Base-by-base conservation (phyloP, 2,797 vertebrate genomes). In the Scyliorhinus canicula region DNA sequence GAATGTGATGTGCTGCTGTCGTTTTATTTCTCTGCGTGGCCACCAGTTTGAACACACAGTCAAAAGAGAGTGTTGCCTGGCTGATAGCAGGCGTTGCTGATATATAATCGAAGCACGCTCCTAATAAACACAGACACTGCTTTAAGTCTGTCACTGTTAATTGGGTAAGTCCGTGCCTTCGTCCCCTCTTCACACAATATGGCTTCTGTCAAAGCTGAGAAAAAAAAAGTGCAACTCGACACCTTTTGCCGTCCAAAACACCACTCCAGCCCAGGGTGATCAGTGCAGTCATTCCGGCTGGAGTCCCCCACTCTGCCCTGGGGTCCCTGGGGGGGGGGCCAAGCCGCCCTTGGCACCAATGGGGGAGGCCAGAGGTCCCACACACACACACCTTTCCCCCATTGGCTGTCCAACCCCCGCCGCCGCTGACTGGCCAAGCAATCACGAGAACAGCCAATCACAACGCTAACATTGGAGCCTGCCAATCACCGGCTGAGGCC, bases 211-310 rank as follows among this genome's bases (percentile, higher is more conserved):
- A 95, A 93, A 95, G 95, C 95, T 95, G 93, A 95, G n/a, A n/a
- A n/a, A n/a, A n/a, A n/a, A n/a, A n/a, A 98, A 98, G 98, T 98
- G 98, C 98, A 98, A 98, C 97, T 96, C 26, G 28, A 71, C 67
- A 28, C 57, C 57, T 60, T 63, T 40, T 63, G 57, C 35, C 88
- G n/a, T 65, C 5, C 55, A 69, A 52, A 69, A 69, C 31, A 19
- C 63, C 63, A 31, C 93, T 93, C 93, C 93, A 31, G 67, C 57
- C 63, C 91, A 40, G 19, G 14, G 65, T 52, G 50, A 2, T 47
- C n/a, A 93, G 91, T 93, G 88, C 93, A 93, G 65, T 50, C 65
- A 0, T 40, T 44, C n/a, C 14, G 60, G 6, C 90, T 93, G n/a
- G 47, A 71, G 12, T 44, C 65, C 21, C 60, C 50, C 28, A 7